phyloP scores from a whole-genome alignment of 1,140 invertebrate genomes.

The Idris sp. region DNA sequence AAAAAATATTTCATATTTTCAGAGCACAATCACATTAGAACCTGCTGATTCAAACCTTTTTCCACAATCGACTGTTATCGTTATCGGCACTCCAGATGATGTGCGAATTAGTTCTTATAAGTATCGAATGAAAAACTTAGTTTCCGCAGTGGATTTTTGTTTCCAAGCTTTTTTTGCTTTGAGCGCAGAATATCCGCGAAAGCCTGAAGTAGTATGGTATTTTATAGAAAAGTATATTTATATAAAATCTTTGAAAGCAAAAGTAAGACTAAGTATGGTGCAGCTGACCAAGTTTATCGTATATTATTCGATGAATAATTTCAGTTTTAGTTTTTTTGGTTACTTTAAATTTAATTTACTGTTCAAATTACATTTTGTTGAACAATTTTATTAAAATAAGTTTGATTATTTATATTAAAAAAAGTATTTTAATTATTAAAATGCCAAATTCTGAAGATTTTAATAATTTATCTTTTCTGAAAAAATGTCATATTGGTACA shows the following conservation, averaged over 20 bases:
- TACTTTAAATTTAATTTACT: no score
- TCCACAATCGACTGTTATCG: neutral
- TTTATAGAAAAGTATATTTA: slow-evolving; percentile 1
- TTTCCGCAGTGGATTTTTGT: neutral
- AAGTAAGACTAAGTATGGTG: neutral
- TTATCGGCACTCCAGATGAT: neutral
- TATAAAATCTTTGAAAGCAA: neutral
- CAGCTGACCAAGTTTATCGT: neutral
- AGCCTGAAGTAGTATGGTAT: neutral
- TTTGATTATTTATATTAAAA: no score
- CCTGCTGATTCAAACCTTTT: neutral
- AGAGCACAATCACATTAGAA: neutral
- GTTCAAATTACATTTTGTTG: no score
- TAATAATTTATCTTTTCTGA: no score
- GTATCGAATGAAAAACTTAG: neutral
- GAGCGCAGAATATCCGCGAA: neutral
- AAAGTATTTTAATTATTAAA: no score
- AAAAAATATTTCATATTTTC: no score
- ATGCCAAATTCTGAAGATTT: no score
- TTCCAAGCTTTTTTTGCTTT: slow-evolving; percentile 2
- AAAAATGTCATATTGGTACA: no score
- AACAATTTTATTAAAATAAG: no score
- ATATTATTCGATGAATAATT: no score
- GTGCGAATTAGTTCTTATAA: neutral
- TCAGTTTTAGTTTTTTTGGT: no score